Conservation (phyloP, 2,113 vertebrate species). For the Hiodon tergisus region DNA sequence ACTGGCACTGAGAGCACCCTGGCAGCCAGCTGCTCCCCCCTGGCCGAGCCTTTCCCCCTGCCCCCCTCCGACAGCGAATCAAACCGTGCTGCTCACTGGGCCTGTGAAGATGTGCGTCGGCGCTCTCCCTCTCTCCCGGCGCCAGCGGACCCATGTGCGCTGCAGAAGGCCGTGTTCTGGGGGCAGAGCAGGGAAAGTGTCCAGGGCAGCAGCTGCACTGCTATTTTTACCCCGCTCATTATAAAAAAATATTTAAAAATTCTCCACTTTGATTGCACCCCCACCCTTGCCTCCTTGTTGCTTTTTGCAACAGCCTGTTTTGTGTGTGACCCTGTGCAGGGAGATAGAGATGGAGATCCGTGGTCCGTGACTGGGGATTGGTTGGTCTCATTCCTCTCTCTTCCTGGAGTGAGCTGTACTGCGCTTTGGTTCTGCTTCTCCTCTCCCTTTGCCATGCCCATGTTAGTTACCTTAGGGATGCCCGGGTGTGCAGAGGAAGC, state of each 20-base stretch:
- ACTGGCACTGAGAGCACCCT: not conserved
- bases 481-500: not conserved
- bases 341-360: not conserved
- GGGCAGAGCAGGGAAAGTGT: not conserved
- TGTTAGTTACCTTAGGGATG: slow-evolving; percentile 7
- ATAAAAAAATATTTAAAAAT: not conserved
- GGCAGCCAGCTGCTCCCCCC: slow-evolving; percentile 11
- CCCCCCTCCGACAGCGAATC: not conserved
- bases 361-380: not conserved
- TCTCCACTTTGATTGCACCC: not conserved
- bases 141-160: slow-evolving; percentile 4
- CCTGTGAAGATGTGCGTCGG: not conserved
- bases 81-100: not conserved
- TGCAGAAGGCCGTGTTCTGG: slow-evolving; percentile 14
- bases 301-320: not conserved
- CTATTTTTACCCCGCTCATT: slow-evolving; percentile 19
- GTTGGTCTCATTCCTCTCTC: not conserved
- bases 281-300: not conserved
- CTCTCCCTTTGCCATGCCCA: not conserved
- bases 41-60: not conserved
- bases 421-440: not conserved
- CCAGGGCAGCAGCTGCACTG: slow-evolving; percentile 13
- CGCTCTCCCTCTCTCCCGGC: not conserved
- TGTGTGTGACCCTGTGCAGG: not conserved
- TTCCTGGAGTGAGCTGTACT: not conserved